Base-by-base conservation (phyloP, 2,797 vertebrate species). In the Tinamus major region DNA sequence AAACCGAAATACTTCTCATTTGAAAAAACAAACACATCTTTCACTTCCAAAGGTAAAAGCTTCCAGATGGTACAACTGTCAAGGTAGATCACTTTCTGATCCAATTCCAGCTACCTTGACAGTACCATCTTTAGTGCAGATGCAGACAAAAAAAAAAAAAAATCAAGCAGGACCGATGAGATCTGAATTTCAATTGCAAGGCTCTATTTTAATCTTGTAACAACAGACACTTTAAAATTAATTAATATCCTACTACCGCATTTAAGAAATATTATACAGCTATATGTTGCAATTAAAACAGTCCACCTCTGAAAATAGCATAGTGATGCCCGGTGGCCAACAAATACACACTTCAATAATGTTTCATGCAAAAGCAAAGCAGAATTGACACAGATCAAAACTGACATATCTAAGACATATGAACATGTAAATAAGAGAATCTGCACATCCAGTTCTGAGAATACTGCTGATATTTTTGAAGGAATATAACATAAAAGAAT, bases 41-140 rank as follows among this genome's bases (percentile, higher is more conserved):
- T 79, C 39, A 59, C 27, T 86, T 79, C 55, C n/a, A 65, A 84
- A 89, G 67, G 27, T 81, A 93, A 79, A 62, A 74, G 53, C 23
- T 93, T 93, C 84, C 83, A 94, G 83, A 85, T 89, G 84, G 79
- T 58, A 42, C 24, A 92, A 44, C n/a, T 92, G 71, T 87, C 88
- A 90, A 83, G 64, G 75, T 37, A 87, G 80, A 94, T 93, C 76
- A 90, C n/a, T 79, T 93, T 93, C 77, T 87, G 71, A 90, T 74
- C 29, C 62, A 75, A 33, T 75, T 92, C 48, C 79, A 94, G 75
- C 26, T 85, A 90, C 68, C 41, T 78, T 85, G 86, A 94, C 84
- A 87, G 15, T n/a, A 85, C 37, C 0, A 0, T 49, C 75, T 89
- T 94, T 46, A 71, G 42, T 42, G 71, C 8, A 87, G 49, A 89